phyloP scores from a whole-genome alignment of 2,797 vertebrate species.

The Tolypeutes matacus region DNA sequence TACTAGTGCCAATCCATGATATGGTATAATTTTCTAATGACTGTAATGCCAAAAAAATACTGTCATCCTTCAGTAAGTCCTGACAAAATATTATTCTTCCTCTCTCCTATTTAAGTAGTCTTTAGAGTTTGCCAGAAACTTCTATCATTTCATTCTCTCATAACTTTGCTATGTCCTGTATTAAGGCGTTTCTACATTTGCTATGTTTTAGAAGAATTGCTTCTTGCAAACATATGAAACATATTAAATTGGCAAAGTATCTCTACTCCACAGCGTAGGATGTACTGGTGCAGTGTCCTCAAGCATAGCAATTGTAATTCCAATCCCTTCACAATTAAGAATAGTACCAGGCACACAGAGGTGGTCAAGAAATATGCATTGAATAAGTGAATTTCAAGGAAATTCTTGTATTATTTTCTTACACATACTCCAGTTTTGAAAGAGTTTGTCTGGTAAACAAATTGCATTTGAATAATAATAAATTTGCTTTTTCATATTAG shows the following conservation, averaged over 20 bases:
- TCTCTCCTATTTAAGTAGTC: neutral
- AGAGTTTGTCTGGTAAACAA: neutral
- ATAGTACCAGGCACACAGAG: neutral
- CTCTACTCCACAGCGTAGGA: neutral
- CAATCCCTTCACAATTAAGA: neutral
- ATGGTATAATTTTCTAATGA: conserved; percentile 52
- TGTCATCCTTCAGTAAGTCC: neutral
- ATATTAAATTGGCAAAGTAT: neutral
- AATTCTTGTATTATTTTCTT: neutral
- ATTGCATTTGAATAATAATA: neutral
- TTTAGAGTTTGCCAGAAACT: neutral
- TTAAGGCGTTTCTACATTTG: conserved; percentile 2
- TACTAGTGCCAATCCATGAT: neutral
- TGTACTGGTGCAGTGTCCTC: neutral
- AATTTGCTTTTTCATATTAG: neutral
- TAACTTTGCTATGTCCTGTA: neutral
- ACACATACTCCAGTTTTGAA: neutral
- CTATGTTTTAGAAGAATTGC: conserved; percentile 48
- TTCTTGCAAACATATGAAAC: conserved; percentile 41
- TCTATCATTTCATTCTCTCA: conserved; percentile 21
- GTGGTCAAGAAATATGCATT: neutral
- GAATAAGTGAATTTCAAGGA: neutral
- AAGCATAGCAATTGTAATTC: neutral
- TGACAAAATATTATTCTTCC: neutral
- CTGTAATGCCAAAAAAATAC: neutral